Conservation (phyloP, 1,140 invertebrate genomes). For the Tetranychus urticae region DNA sequence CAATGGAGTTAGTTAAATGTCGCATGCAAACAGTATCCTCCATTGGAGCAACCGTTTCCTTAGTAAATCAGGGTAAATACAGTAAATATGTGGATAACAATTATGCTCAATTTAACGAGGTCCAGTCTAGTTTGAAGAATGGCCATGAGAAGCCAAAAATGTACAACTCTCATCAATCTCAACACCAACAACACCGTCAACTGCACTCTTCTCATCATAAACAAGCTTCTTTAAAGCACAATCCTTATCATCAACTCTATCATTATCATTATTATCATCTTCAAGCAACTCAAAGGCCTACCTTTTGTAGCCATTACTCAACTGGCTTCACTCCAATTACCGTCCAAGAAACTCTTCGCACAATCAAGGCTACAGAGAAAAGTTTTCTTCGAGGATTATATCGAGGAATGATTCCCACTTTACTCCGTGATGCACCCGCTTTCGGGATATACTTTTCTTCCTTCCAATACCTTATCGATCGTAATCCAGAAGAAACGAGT, state of each 20-base stretch:
- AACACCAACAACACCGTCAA: not conserved
- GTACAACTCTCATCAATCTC: too few species aligned
- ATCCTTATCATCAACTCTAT: too few species aligned
- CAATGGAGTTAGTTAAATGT: slow-evolving; percentile 67
- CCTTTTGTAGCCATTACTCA: too few species aligned
- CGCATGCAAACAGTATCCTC: slow-evolving; percentile 34
- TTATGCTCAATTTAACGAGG: too few species aligned
- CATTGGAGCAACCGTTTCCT: slow-evolving; percentile 26
- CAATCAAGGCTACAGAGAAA: slow-evolving; percentile 18
- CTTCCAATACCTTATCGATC: slow-evolving; percentile 36
- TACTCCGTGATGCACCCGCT: slow-evolving; percentile 37
- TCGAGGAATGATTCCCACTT: slow-evolving; percentile 45
- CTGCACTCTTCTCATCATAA: too few species aligned
- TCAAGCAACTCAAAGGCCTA: too few species aligned
- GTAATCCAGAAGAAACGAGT: slow-evolving; percentile 6
- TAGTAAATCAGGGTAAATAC: slow-evolving; percentile 36
- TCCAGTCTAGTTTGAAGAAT: too few species aligned
- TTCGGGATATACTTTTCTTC: slow-evolving; percentile 42
- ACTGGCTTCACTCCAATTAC: not conserved
- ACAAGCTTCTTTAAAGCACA: too few species aligned
- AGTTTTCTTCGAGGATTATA: slow-evolving; percentile 42
- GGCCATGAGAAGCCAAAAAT: too few species aligned
- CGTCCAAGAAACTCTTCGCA: not conserved
- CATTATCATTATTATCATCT: too few species aligned
- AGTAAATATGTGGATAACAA: slow-evolving; percentile 17